Evolutionary conservation across 1,140 invertebrate genomes (phyloP).

Genomic region (Polypedilum vanderplanki): DNA sequence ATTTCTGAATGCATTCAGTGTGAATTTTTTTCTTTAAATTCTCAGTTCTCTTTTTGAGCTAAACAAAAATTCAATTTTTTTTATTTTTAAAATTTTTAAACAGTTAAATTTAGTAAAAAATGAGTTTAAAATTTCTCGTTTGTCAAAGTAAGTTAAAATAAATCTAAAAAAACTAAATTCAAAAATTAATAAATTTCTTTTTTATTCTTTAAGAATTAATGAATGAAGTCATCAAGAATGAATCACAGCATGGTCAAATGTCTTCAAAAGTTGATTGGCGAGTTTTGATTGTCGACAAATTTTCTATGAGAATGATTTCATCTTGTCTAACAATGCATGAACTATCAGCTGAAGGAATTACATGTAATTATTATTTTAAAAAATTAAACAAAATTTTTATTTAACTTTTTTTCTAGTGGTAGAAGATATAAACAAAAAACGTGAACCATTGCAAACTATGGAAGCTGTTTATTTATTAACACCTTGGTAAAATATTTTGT

Average conservation of each 20-base stretch:
- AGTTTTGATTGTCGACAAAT: slow-evolving; percentile 93
- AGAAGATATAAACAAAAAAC: slow-evolving; percentile 95
- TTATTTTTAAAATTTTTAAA: background rate
- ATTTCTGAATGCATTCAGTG: no score
- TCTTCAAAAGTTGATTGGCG: slow-evolving; percentile 81
- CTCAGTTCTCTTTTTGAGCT: no score
- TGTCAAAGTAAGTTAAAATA: slow-evolving; percentile 38
- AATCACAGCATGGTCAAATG: slow-evolving; percentile 45
- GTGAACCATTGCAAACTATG: slow-evolving; percentile 92
- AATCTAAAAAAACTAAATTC: slow-evolving; percentile 29
- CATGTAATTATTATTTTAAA: slow-evolving; percentile 74
- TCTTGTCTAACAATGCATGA: slow-evolving; percentile 99
- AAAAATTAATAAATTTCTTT: background rate
- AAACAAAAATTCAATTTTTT: no score
- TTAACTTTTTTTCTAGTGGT: slow-evolving; percentile 67
- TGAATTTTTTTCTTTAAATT: no score
- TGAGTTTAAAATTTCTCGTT: slow-evolving; percentile 40
- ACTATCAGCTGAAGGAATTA: slow-evolving; percentile 97
- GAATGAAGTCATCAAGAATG: slow-evolving; percentile 96
- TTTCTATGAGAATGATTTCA: slow-evolving; percentile 98
- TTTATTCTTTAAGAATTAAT: slow-evolving; percentile 77
- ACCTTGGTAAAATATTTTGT: slow-evolving; percentile 52
- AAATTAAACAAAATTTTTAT: background rate
- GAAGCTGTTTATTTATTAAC: slow-evolving; percentile 98
- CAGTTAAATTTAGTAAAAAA: slow-evolving; percentile 32